phyloP scores from a whole-genome alignment of 2,888 invertebrate species.

The Calliopum simillimum region DNA sequence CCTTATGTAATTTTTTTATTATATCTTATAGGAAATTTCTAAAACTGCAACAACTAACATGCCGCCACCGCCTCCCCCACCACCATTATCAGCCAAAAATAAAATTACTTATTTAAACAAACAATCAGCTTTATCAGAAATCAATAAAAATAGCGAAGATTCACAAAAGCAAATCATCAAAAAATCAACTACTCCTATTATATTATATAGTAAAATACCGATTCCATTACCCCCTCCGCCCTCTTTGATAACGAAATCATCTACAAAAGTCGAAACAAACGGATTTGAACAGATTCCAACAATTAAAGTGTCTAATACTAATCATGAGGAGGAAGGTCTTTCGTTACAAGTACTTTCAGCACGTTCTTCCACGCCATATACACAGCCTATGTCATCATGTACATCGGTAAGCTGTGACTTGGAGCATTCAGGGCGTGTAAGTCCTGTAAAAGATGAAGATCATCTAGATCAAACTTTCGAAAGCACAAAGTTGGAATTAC shows the following conservation, averaged over 20 bases:
- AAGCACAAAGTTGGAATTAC: background rate
- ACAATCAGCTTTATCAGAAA: slow-evolving; percentile 17
- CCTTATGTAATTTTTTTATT: too few species aligned
- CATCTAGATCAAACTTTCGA: background rate
- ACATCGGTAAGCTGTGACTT: slow-evolving; percentile 57
- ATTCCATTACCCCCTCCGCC: slow-evolving; percentile 53
- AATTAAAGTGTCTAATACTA: slow-evolving; percentile 17
- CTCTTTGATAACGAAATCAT: slow-evolving; percentile 5
- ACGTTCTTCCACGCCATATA: slow-evolving; percentile 62
- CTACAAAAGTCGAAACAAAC: background rate
- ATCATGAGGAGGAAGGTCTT: slow-evolving; percentile 56
- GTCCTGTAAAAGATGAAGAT: slow-evolving; percentile 50
- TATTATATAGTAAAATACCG: slow-evolving; percentile 47
- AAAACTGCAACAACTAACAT: slow-evolving; percentile 27
- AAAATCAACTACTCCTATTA: slow-evolving; percentile 45
- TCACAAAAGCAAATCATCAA: slow-evolving; percentile 47
- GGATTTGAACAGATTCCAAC: background rate
- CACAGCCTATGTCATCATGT: slow-evolving; percentile 55
- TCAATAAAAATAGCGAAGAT: slow-evolving; percentile 49
- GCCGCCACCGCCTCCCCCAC: slow-evolving; percentile 41
- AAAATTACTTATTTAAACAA: background rate
- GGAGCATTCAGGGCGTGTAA: slow-evolving; percentile 50
- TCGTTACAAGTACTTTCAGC: slow-evolving; percentile 58
- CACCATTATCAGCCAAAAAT: slow-evolving; percentile 12
- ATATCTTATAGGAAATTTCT: slow-evolving; percentile 19